Percentiles rank a stretch among this genome's conserved stretches.
Conservation (phyloP, 2,888 invertebrate species). For the Ommatoiulus sabulosus region DNA sequence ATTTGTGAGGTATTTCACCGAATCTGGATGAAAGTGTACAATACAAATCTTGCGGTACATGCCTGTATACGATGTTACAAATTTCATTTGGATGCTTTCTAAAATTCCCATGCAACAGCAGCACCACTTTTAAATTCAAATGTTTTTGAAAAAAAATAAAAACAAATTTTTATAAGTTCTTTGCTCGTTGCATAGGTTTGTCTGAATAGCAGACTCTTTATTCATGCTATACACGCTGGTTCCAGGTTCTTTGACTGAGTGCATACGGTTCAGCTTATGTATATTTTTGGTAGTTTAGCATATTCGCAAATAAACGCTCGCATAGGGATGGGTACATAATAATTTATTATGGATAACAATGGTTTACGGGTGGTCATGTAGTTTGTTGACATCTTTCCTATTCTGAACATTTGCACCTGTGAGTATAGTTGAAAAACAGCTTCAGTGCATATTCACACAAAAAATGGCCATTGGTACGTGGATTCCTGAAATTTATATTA, state of each 20-base stretch:
- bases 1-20: neutral
- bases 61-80: too few relatives aligned
- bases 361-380: neutral
- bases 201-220: constrained; percentile 9
- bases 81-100: neutral
- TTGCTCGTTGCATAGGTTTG: constrained; percentile 8
- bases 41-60: too few relatives aligned
- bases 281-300: constrained; percentile 7
- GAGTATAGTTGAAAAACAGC: too few relatives aligned
- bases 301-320: neutral
- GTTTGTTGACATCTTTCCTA: constrained; percentile 35
- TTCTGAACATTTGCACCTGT: neutral
- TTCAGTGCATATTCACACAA: too few relatives aligned
- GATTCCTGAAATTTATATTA: too few relatives aligned
- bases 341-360: neutral
- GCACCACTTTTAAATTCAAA: neutral
- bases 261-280: neutral
- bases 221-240: neutral
- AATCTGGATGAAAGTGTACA: neutral
- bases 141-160: neutral
- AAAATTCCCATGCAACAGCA: neutral
- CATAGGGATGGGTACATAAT: neutral
- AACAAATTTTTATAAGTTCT: constrained; percentile 17
- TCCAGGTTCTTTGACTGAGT: neutral
- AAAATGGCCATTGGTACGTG: too few relatives aligned